Evolutionary conservation across 2,113 vertebrate genomes (phyloP).

Genomic region (Hemiprocne comata): DNA sequence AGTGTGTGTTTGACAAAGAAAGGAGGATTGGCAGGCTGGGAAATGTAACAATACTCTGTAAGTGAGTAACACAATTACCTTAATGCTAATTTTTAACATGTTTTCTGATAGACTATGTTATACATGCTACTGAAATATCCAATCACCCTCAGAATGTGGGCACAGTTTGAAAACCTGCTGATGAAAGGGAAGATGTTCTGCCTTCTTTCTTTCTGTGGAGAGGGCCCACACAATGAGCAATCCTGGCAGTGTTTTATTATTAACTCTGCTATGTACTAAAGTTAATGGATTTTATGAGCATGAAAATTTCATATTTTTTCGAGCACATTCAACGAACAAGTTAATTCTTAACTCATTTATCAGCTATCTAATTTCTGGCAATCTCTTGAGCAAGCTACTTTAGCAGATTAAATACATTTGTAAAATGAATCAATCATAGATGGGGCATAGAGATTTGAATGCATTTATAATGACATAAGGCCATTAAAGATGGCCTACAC

Average conservation of each 20-base stretch:
- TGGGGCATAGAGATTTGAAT: background rate
- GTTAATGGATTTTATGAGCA: background rate
- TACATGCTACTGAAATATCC: background rate
- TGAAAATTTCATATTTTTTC: background rate
- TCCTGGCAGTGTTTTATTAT: background rate
- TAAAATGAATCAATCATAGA: constrained; percentile 27
- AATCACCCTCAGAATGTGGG: background rate
- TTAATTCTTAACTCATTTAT: background rate
- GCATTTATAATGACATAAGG: background rate
- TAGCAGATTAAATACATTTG: background rate
- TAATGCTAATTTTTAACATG: background rate
- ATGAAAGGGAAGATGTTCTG: background rate
- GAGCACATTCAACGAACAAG: background rate
- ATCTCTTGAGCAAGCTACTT: background rate
- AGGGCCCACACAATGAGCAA: background rate
- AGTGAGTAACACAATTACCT: background rate
- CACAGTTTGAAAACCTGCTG: background rate
- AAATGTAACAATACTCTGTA: background rate
- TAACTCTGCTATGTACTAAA: background rate
- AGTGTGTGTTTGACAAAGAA: background rate
- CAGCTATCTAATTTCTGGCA: constrained; percentile 6
- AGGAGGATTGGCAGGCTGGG: background rate
- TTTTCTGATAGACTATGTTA: background rate
- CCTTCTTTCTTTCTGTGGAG: background rate
- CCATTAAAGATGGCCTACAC: background rate